phyloP scores from a whole-genome alignment of 2,797 vertebrate species.

The Tapirus indicus region DNA sequence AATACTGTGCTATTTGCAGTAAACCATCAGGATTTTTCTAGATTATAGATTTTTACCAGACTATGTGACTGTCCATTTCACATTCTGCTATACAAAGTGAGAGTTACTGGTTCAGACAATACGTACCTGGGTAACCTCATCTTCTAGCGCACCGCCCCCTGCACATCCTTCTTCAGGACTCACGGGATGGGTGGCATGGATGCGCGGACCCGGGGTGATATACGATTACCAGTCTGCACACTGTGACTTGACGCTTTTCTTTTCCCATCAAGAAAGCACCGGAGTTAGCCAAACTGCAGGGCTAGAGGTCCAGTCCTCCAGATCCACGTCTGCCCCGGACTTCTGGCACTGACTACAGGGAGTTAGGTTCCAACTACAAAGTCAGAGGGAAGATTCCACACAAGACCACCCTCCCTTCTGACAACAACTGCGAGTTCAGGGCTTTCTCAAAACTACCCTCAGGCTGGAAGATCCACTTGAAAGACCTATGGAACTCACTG shows the following conservation, averaged over 20 bases:
- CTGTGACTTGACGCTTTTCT: not conserved
- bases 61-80: not conserved
- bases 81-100: not conserved
- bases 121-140: not conserved
- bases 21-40: not conserved
- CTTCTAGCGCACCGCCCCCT: not conserved
- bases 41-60: slow-evolving; percentile 37
- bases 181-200: not conserved
- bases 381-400: not conserved
- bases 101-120: not conserved
- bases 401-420: not conserved
- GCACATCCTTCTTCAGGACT: not conserved
- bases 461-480: not conserved
- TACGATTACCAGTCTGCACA: not conserved
- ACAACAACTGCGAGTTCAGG: not conserved
- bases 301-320: not conserved
- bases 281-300: not conserved
- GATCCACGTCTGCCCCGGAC: not conserved
- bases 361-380: not conserved
- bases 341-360: not conserved
- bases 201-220: not conserved
- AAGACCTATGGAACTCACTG: not conserved
- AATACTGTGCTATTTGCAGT: slow-evolving; percentile 5
- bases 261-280: not conserved
- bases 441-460: not conserved